Base-by-base conservation (phyloP, 1,140 invertebrate genomes). In the Drosophila mayri region DNA sequence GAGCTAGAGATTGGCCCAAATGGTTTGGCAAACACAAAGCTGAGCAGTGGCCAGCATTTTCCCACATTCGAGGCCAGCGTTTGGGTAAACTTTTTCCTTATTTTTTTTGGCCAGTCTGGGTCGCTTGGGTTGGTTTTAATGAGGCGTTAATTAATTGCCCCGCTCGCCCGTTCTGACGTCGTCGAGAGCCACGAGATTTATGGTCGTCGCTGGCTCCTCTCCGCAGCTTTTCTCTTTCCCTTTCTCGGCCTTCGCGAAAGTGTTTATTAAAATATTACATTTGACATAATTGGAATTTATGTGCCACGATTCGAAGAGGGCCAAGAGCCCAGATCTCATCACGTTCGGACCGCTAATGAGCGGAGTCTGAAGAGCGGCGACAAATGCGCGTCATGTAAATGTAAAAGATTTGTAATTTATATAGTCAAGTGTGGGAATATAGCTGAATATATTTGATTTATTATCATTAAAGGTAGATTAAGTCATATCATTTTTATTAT, bases 211-310 rank as follows among this genome's bases (percentile, higher is more conserved):
- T 30, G 28, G 32, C 49, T 50, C 12, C 18, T 47, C 58, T 80
- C 62, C 43, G 40, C 64, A 55, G 71, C 66, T 81, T 60, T 76
- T 49, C 62, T 37, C 44, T 44, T 50, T 10, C 40, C 49, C 80
- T 72, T 43, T 60, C 63, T 65, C 59, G 76, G 86, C 84, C 68
- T 79, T 64, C 55, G 71, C 72, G 67, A 90, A 91, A 90, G 86
- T 90, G 90, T 92, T 92, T 92, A 91, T 92, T 91, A 92, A 92
- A 92, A 87, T 91, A 91, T 92, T 90, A 92, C 80, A 92, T 86
- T 91, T 92, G 90, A 92, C 90, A 92, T 92, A 92, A 92, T 92
- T 92, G 86, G 83, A 90, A 91, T 90, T 92, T 91, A 92, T 92
- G 91, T 46, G 77, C 37, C 57, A 76, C 64, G 41, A 52, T 52